These are phyloP conservation scores for Tetramorium parvispinum DNA, from an alignment of 1,140 invertebrate genomes.

Conservation along the genomic window DNA sequence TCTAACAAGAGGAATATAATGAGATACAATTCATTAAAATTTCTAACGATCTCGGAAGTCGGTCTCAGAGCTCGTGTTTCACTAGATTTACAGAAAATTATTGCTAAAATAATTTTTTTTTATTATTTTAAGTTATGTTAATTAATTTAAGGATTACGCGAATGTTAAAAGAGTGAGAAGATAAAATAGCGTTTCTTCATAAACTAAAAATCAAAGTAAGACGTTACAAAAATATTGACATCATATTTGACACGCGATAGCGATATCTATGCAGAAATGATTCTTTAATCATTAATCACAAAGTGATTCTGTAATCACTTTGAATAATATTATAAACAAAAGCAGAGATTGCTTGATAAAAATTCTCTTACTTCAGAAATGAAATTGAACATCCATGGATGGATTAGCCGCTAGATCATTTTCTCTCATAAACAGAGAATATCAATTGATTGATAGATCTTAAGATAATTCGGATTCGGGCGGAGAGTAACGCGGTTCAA, in stretches of 20 bases:
- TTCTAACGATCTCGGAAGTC: not conserved
- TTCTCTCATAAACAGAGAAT: not conserved
- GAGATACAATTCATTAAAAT: not conserved
- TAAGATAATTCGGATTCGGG: not conserved
- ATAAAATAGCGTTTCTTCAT: not conserved
- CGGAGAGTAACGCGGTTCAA: not conserved
- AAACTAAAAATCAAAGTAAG: not conserved
- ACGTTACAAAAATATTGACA: not conserved
- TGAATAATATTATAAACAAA: not conserved
- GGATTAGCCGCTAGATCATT: not conserved
- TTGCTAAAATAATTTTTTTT: not conserved
- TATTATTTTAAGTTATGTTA: not conserved
- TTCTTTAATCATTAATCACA: not conserved
- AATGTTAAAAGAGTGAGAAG: not conserved
- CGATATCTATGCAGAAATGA: not conserved
- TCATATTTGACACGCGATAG: not conserved
- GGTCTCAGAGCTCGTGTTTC: not conserved
- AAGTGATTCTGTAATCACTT: not conserved
- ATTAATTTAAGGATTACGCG: not conserved
- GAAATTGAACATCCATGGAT: not conserved
- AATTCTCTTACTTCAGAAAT: not conserved
- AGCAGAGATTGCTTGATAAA: not conserved
- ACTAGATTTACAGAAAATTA: not conserved
- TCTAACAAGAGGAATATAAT: not conserved
- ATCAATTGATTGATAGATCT: not conserved